phyloP scores from a whole-genome alignment of 2,888 invertebrate genomes.

The Drosophila pseudotalamancana region DNA sequence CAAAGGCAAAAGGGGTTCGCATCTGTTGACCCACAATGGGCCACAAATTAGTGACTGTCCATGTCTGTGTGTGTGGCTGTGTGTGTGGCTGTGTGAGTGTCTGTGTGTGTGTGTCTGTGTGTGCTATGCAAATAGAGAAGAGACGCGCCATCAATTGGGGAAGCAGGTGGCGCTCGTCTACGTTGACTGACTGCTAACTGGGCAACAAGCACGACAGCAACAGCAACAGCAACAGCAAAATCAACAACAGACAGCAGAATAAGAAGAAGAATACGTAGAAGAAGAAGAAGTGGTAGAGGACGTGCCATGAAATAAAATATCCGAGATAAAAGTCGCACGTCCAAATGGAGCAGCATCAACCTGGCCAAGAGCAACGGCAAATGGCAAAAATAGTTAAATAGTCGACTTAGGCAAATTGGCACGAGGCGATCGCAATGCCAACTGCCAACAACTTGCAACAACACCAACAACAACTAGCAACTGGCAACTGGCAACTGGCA shows the following conservation, averaged over 20 bases:
- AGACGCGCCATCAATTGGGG: constrained; percentile 19
- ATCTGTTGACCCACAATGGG: constrained; percentile 60
- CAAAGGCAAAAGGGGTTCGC: constrained; percentile 13
- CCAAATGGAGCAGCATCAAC: constrained; percentile 70
- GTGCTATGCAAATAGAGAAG: constrained; percentile 28
- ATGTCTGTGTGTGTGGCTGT: constrained; percentile 4
- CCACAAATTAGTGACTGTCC: constrained; percentile 49
- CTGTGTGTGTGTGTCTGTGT: constrained; percentile 1
- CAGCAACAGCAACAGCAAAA: background rate
- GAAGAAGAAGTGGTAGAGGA: constrained; percentile 32
- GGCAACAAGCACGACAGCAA: constrained; percentile 26
- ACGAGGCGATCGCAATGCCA: constrained; percentile 46
- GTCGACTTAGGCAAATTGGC: constrained; percentile 77
- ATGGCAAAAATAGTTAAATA: constrained; percentile 74
- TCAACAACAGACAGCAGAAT: background rate
- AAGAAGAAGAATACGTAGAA: constrained; percentile 3
- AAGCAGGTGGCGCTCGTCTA: constrained; percentile 52
- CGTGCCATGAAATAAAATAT: constrained; percentile 62
- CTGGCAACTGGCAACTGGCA: constrained; percentile 12
- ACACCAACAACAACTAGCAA: constrained; percentile 11
- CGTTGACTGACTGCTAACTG: constrained; percentile 56
- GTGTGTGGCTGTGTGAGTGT: constrained; percentile 6
- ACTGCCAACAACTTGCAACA: no score
- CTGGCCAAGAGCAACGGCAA: constrained; percentile 31
- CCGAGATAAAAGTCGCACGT: constrained; percentile 48